Evolutionary conservation across 2,113 vertebrate species (phyloP).

Genomic region (Dendropsophus ebraccatus): DNA sequence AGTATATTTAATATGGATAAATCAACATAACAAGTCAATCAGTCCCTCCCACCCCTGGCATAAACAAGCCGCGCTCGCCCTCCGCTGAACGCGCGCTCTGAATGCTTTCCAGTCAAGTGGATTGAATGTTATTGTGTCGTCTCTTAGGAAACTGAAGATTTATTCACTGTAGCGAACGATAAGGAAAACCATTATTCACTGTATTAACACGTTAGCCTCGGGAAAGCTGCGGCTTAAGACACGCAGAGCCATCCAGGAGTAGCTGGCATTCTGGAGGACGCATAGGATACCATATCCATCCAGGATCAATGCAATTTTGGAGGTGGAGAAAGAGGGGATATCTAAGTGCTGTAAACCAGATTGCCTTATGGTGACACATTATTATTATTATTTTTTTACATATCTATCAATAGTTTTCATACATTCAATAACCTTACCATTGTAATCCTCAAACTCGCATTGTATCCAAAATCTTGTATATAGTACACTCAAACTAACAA

Average conservation of each 20-base stretch:
- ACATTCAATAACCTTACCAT: too few relatives aligned
- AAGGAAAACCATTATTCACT: constrained; percentile 12
- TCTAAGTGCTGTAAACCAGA: background rate
- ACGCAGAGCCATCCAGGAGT: background rate
- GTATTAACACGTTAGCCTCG: background rate
- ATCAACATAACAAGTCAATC: constrained; percentile 28
- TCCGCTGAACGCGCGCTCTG: background rate
- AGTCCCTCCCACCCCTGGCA: constrained; percentile 7
- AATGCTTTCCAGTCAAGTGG: constrained; percentile 18
- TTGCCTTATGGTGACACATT: background rate
- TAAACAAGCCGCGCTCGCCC: constrained; percentile 17
- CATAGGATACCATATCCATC: background rate
- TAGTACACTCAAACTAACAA: background rate
- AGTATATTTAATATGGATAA: constrained; percentile 9
- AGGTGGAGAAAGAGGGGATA: background rate
- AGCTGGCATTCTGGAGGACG: background rate
- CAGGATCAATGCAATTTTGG: background rate
- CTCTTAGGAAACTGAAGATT: constrained; percentile 39
- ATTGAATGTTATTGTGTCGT: constrained; percentile 25
- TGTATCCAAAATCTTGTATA: background rate
- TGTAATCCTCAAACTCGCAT: too few relatives aligned
- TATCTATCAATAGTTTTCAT: background rate
- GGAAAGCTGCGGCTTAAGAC: background rate
- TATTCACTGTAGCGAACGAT: constrained; percentile 5
- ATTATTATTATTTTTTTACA: background rate